Percentiles rank a stretch among this genome's conserved stretches.
These are phyloP conservation scores for Trachelus iudaicus DNA, from an alignment of 2,888 invertebrate species.

Conservation along the genomic window DNA sequence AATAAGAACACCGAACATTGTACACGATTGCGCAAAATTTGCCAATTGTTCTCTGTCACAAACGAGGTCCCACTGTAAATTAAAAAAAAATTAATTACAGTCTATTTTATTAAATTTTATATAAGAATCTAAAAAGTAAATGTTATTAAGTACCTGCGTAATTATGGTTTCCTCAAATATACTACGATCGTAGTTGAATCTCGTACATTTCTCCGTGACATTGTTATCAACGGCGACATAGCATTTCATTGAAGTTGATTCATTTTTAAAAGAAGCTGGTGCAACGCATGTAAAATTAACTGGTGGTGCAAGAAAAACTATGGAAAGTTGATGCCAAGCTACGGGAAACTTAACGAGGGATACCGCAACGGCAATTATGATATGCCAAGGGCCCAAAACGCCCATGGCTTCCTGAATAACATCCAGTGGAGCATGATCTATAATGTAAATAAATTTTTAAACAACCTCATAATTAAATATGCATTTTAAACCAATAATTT, in stretches of 20 bases:
- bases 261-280: constrained; percentile 39
- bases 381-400: constrained; percentile 70
- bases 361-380: constrained; percentile 67
- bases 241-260: constrained; percentile 35
- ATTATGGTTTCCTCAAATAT: constrained; percentile 73
- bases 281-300: constrained; percentile 66
- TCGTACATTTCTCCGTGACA: constrained; percentile 48
- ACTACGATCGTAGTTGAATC: constrained; percentile 69
- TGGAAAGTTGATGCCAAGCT: constrained; percentile 70
- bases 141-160: constrained; percentile 64
- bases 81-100: constrained; percentile 12
- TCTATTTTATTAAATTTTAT: not conserved
- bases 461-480: not conserved
- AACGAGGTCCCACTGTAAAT: constrained; percentile 71
- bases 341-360: constrained; percentile 69
- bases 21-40: constrained; percentile 69
- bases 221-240: constrained; percentile 43
- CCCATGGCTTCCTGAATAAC: constrained; percentile 68
- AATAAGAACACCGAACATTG: constrained; percentile 70
- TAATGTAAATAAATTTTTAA: not conserved
- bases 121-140: not conserved
- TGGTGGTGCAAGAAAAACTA: constrained; percentile 70
- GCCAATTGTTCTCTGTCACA: constrained; percentile 69
- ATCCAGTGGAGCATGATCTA: constrained; percentile 49
- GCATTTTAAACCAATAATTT: constrained; percentile 16